Base-by-base conservation (phyloP, 2,797 vertebrate genomes). In the Hybognathus amarus region DNA sequence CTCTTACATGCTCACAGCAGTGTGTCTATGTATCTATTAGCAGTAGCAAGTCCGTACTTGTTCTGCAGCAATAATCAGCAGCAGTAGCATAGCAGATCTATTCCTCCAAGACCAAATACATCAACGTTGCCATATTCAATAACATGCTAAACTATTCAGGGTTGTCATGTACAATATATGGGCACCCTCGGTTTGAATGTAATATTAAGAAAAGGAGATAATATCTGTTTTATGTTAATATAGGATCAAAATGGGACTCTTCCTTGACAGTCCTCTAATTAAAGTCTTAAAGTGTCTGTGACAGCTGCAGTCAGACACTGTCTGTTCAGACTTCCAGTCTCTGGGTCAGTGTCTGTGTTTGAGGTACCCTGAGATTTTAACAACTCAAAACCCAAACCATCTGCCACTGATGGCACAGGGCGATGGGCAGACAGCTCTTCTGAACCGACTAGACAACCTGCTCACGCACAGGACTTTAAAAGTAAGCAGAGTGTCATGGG, bases 181-280 rank as follows among this genome's bases (percentile, higher is more conserved):
- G 67, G 22, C 12, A 42, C 15, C 24, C 47, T 3, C 59, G 8
- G 24, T 45, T 45, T 70, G 2, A 13, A 27, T 17, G 18, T 27
- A 20, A 52, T n/a, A 63, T 17, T 63, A 63, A 24, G 56, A 61
- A 61, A 61, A n/a, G 17, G 6, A 71, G 38, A n/a, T 80, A 71
- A 71, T 71, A 30, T 54, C 42, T 71, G 52, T 80, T 80, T 80
- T 45, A 33, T 15, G 38, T 56, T 61, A 71, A 47, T 80, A 70
- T 71, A 45, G 20, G 52, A 36, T 71, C 67, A 47, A 71, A 68
- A 68, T 24, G 36, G 38, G 45, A 76, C 45, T 56, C 47, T 67
- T 67, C 33, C 18, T 56, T 75, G 47, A 76, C n/a, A 30, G 63
- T 67, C 63, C 81, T 67, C 73, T 83, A 56, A 83, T 83, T 83